Conservation (phyloP, 2,797 vertebrate species). For the Gallinago nigripennis region DNA sequence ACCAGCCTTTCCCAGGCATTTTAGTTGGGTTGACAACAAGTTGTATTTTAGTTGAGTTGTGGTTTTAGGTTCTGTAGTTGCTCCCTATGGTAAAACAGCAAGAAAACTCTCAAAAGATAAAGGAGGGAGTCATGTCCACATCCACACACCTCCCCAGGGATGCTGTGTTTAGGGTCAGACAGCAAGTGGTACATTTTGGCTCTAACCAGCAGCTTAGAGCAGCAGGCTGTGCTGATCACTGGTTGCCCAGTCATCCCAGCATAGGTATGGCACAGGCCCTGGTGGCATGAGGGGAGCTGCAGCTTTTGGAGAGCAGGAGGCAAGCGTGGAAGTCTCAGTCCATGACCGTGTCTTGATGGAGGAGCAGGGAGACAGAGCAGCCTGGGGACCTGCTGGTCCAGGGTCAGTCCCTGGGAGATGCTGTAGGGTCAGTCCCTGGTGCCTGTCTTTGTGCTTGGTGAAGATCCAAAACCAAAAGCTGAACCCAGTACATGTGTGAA, state of each 20-base stretch:
- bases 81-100: background rate
- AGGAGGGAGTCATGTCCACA: too few relatives aligned
- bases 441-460: fast-evolving
- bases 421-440: background rate
- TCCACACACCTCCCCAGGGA: background rate
- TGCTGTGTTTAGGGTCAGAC: background rate
- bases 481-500: fast-evolving
- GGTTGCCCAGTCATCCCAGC: background rate
- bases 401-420: background rate
- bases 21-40: background rate
- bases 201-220: background rate
- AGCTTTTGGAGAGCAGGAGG: background rate
- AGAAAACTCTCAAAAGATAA: background rate
- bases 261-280: fast-evolving
- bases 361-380: background rate
- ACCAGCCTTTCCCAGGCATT: background rate
- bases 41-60: background rate
- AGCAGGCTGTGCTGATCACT: background rate
- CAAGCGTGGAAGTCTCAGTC: fast-evolving
- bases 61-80: background rate
- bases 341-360: fast-evolving
- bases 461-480: background rate
- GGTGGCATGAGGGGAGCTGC: background rate
- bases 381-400: background rate
- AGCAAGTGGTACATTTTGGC: fast-evolving